These are phyloP conservation scores for Lophius piscatorius DNA, from an alignment of 2,113 vertebrate genomes.

Conservation along the genomic window DNA sequence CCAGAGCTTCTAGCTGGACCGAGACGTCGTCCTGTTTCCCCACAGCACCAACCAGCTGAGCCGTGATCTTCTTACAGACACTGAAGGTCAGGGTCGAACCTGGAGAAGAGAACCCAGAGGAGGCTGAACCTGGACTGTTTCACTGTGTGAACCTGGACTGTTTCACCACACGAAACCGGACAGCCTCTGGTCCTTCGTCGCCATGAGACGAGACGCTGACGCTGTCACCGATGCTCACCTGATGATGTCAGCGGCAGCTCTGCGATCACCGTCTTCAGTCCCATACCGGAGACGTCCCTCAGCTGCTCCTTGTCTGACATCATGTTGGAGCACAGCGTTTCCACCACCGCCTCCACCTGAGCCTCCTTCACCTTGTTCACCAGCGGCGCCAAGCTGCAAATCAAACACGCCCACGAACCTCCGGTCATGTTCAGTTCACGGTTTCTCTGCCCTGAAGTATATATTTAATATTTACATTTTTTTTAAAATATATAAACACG, in stretches of 20 bases:
- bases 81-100: constrained; percentile 97
- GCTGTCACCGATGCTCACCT: constrained; percentile 85
- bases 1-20: constrained; percentile 95
- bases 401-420: constrained; percentile 45
- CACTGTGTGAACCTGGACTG: too few species aligned
- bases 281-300: constrained; percentile 97
- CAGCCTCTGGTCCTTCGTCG: too few species aligned
- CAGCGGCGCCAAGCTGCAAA: constrained; percentile 93
- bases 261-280: constrained; percentile 98
- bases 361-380: constrained; percentile 99
- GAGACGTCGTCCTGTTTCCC: constrained; percentile 99
- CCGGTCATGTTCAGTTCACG: too few species aligned
- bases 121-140: too few species aligned
- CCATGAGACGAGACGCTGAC: too few species aligned
- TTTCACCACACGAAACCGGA: too few species aligned
- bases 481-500: too few species aligned
- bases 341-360: constrained; percentile 98
- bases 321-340: constrained; percentile 99
- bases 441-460: too few species aligned
- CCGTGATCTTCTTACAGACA: constrained; percentile 99
- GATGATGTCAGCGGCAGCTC: constrained; percentile 97
- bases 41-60: constrained; percentile 96
- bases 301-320: constrained; percentile 98
- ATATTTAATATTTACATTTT: too few species aligned
- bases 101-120: constrained; percentile 42